Evolutionary conservation across 2,888 invertebrate species (phyloP).

Genomic region (Hesperia comma): DNA sequence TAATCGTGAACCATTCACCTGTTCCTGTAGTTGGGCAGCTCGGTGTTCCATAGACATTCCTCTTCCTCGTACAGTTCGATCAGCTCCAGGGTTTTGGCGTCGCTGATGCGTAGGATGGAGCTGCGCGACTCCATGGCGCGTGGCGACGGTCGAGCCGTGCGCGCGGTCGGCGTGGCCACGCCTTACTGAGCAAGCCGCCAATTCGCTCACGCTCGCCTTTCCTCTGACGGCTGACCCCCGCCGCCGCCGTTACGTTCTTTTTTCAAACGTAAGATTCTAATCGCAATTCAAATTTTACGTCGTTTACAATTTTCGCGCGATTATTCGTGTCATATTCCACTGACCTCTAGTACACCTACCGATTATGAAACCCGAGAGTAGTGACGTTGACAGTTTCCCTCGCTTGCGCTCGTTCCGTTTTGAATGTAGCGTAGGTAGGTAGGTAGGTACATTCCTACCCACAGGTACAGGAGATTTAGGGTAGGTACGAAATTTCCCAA

Average conservation of each 20-base stretch:
- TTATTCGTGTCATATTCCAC: not conserved
- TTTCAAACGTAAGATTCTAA: conserved; percentile 5
- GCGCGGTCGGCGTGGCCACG: conserved; percentile 50
- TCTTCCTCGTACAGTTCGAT: conserved; percentile 55
- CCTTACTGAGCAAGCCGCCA: conserved; percentile 46
- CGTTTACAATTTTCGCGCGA: not conserved
- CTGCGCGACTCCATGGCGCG: conserved; percentile 21
- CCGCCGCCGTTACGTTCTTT: conserved; percentile 5
- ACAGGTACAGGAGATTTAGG: no score
- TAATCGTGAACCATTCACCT: conserved; percentile 22
- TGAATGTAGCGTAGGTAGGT: no score
- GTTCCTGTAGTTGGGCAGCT: conserved; percentile 51
- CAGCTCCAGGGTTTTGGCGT: conserved; percentile 51
- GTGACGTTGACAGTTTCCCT: not conserved
- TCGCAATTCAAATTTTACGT: not conserved
- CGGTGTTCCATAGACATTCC: conserved; percentile 60
- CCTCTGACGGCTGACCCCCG: not conserved
- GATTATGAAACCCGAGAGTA: not conserved
- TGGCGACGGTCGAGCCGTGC: conserved; percentile 38
- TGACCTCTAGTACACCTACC: not conserved
- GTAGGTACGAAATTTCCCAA: no score
- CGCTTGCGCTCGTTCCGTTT: no score
- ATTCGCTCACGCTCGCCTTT: not conserved
- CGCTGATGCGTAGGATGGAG: conserved; percentile 23
- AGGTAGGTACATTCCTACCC: no score